Evolutionary conservation across 2,113 vertebrate species (phyloP), one percentile per base, ranked within the genome.

Genomic region (Ibidorhyncha struthersii): DNA sequence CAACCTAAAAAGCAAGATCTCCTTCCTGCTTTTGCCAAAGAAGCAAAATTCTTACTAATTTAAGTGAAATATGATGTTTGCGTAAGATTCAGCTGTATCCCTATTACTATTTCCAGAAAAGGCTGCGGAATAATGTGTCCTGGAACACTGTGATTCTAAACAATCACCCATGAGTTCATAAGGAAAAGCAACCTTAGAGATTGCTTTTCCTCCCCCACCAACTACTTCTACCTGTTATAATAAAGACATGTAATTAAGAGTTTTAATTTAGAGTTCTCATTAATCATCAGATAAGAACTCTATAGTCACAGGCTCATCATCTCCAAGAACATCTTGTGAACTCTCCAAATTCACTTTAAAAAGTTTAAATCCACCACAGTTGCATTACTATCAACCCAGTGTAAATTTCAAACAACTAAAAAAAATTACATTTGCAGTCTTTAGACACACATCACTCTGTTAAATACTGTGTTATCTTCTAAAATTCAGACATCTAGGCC

Each of bases 211-310:
- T 36, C 30, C 30, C 12, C 36, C 47, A 82, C 23, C 23, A 82
- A 6, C 16, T 73, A 53, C 50, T 95, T 82, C 23, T 90, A 82
- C 69, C 59, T 84, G n/a, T 87, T 74, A 65, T 52, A 90, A 76
- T 76, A 93, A 72, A 69, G 34, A 67, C 14, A 34, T 27, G 12
- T 55, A 87, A 56, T 92, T 82, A 74, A 92, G 56, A 62, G 38
- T 67, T 78, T 90, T 77, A 67, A 91, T 91, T 93, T 84, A 71
- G 23, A 87, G 21, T 93, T 96, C 41, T 91, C 36, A 61, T 82
- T 91, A 85, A 76, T 89, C 72, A 91, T 71, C 61, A 85, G 38
- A 52, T 79, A 79, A 94, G 77, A 95, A 85, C 52, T 82, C 70
- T 82, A 85, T 56, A 93, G 36, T 82, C 30, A 69, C 12, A 43